Evolutionary conservation across 2,113 vertebrate genomes (phyloP).

Genomic region (Cephalopholis sonnerati): DNA sequence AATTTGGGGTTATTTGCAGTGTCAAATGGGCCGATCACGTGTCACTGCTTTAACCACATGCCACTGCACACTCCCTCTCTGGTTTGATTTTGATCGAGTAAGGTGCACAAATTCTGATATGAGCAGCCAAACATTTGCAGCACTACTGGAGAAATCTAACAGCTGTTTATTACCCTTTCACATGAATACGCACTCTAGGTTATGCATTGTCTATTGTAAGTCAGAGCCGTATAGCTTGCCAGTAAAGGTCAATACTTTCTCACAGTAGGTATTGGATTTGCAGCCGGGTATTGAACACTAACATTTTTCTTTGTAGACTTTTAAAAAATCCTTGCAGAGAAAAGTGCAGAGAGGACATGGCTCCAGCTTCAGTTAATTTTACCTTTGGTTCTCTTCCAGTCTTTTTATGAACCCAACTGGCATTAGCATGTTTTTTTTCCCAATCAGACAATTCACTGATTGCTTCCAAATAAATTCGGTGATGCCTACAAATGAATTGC

Average conservation of each 20-base stretch:
- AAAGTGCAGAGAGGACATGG: slow-evolving; percentile 1
- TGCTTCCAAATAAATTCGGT: no score
- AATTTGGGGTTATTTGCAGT: slow-evolving; percentile 21
- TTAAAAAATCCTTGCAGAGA: slow-evolving; percentile 8
- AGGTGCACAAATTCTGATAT: slow-evolving; percentile 15
- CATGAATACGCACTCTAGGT: slow-evolving; percentile 14
- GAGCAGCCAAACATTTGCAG: slow-evolving; percentile 33
- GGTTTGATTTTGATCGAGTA: not conserved
- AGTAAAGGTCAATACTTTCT: slow-evolving; percentile 51
- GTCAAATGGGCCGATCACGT: not conserved
- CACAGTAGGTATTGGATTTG: slow-evolving; percentile 50
- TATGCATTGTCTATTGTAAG: slow-evolving; percentile 25
- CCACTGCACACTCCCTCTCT: not conserved
- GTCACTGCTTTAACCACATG: not conserved
- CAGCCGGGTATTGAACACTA: slow-evolving; percentile 25
- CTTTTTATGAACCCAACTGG: not conserved
- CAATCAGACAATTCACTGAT: no score
- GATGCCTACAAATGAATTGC: no score
- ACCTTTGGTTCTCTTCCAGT: not conserved
- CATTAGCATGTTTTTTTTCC: not conserved
- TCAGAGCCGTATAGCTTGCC: slow-evolving; percentile 13
- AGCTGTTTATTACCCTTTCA: slow-evolving; percentile 47
- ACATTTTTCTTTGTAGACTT: slow-evolving; percentile 16
- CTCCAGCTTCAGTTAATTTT: slow-evolving; percentile 7
- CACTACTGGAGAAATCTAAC: slow-evolving; percentile 11